Percentiles rank a stretch among this genome's conserved stretches.
Evolutionary conservation across 2,113 vertebrate genomes (phyloP).

Genomic region (Silurus glanis): DNA sequence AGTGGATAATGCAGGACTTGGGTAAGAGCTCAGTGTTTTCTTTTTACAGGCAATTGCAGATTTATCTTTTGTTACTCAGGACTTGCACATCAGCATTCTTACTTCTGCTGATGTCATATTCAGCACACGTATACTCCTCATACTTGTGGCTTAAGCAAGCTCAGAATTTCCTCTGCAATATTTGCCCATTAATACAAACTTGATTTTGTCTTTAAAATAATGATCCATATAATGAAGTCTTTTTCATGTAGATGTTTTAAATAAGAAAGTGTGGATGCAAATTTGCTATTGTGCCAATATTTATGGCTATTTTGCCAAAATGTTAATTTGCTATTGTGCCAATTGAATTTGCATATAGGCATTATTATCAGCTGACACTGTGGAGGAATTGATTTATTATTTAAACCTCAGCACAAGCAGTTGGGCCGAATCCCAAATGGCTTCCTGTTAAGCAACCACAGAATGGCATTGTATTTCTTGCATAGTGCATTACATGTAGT

Average conservation of each 20-base stretch:
- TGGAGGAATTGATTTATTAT: background rate
- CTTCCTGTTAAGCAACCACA: background rate
- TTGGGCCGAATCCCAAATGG: background rate
- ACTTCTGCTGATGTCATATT: background rate
- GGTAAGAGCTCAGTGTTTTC: conserved; percentile 63
- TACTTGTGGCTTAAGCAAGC: background rate
- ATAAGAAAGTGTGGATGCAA: background rate
- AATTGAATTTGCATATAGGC: background rate
- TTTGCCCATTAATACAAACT: background rate
- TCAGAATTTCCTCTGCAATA: background rate
- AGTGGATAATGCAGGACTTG: conserved; percentile 82
- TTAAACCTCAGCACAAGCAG: background rate
- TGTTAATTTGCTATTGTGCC: background rate
- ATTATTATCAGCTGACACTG: background rate
- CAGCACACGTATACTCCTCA: background rate
- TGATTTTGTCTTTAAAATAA: background rate
- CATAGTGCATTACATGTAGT: background rate
- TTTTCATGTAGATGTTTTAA: background rate
- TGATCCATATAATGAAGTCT: no score
- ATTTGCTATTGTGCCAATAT: background rate
- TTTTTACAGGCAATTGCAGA: background rate
- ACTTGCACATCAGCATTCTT: background rate
- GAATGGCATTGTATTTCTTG: background rate
- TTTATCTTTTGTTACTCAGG: background rate
- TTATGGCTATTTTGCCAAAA: background rate